Base-by-base conservation (phyloP, 2,888 invertebrate species). In the Lapara coniferarum region DNA sequence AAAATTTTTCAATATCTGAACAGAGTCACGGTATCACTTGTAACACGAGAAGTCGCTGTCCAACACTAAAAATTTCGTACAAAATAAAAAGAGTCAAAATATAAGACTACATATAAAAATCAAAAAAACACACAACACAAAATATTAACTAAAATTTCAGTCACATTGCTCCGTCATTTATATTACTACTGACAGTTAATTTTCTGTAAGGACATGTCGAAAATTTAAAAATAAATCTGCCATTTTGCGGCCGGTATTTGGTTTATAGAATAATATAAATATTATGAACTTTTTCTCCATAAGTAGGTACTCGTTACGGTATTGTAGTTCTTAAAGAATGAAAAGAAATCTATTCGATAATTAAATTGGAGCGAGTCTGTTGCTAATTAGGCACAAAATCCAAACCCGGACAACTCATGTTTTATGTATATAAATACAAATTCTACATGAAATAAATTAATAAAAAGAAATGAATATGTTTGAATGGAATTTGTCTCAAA, bases 61-160 rank as follows among this genome's bases (percentile, higher is more conserved):
- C 74, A 77, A 85, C 89, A 93, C 93, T 80, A 82, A 86, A 85
- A 92, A 92, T 93, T 93, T 92, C 88, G 91, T 81, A 89, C 81
- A 85, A 86, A 87, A 84, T 79, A 82, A 85, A 84, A 10, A 59
- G 44, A 81, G 82, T 82, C 81, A 72, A 87, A 87, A 84, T 84
- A 82, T 87, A 85, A 90, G 87, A 91, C 91, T 92, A 92, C 92
- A 93, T 92, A 90, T 85, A 89, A 90, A 87, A 85, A 87, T 81
- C 86, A 87, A 37, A 37, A 84, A 91, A 91, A 93, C 92, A 93
- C 91, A 93, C 88, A 91, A 93, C 92, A 93, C 92, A 92, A 91
- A 92, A 90, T 80, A 85, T 74, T 80, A 86, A 92, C 90, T 86
- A 89, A 89, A 92, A 91, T 91, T 92, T 92, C 84, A 89, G 87